Evolutionary conservation across 64 coral and sea anemone genomes (phyloP).

Genomic region (Stylophora pistillata): DNA sequence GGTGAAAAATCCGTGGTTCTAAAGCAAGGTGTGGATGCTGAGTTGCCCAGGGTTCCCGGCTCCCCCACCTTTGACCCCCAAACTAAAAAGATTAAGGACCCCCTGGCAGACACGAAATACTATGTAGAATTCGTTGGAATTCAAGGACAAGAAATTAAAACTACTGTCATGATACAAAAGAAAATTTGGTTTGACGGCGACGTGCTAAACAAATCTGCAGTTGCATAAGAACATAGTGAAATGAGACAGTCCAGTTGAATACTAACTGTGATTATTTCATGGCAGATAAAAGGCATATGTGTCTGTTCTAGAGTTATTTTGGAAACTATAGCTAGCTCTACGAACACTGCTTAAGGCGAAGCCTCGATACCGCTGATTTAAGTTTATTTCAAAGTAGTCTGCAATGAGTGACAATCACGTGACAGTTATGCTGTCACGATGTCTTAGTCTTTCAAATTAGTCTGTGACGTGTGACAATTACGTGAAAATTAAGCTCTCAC

Average conservation of each 20-base stretch:
- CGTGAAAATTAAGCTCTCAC: too few relatives aligned
- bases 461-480: too few relatives aligned
- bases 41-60: not conserved
- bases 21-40: constrained; percentile 17
- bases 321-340: too few relatives aligned
- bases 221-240: not conserved
- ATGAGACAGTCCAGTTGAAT: not conserved
- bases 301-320: not conserved
- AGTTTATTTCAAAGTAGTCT: too few relatives aligned
- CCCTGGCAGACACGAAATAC: not conserved
- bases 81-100: constrained; percentile 21
- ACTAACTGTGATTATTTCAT: not conserved
- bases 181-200: constrained; percentile 56
- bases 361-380: too few relatives aligned
- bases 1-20: not conserved
- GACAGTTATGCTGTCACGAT: too few relatives aligned
- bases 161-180: not conserved
- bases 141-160: constrained; percentile 7
- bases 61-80: not conserved
- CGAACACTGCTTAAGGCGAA: too few relatives aligned
- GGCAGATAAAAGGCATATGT: not conserved
- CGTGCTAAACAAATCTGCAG: constrained; percentile 21
- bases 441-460: too few relatives aligned
- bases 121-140: not conserved
- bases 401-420: too few relatives aligned